Conservation (phyloP, 2,113 vertebrate genomes). For the Pterocles gutturalis region DNA sequence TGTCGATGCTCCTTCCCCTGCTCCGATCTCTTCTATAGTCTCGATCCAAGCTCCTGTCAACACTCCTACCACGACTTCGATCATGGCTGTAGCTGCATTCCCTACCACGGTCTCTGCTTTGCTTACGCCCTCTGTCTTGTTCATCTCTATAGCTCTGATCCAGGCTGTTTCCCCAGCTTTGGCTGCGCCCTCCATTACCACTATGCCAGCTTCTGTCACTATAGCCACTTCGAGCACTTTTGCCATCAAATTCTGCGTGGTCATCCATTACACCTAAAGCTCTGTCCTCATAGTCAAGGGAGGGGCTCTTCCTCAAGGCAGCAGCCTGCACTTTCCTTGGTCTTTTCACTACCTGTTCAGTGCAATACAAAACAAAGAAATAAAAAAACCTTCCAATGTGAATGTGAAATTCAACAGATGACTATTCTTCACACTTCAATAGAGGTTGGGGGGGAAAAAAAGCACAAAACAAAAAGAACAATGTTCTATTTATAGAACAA, state of each 20-base stretch:
- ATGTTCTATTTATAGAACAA: not conserved
- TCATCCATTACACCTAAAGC: constrained; percentile 86
- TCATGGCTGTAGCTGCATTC: constrained; percentile 73
- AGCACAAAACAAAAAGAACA: not conserved
- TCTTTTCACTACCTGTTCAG: constrained; percentile 89
- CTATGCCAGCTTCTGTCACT: constrained; percentile 83
- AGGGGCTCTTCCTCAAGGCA: constrained; percentile 75
- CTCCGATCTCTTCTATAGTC: constrained; percentile 77
- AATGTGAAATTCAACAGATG: not conserved
- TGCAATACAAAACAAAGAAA: not conserved
- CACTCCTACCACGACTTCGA: constrained; percentile 78
- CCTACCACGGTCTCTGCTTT: constrained; percentile 22
- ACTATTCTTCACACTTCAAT: not conserved
- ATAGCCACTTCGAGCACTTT: constrained; percentile 86
- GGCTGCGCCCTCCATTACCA: constrained; percentile 79
- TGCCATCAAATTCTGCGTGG: constrained; percentile 85
- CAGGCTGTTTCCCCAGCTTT: constrained; percentile 81
- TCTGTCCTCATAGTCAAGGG: constrained; percentile 81
- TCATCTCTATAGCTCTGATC: constrained; percentile 78
- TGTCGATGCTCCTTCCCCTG: constrained; percentile 78
- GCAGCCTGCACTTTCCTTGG: constrained; percentile 85
- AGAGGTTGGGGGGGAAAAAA: fast-evolving
- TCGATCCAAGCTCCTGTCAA: constrained; percentile 80
- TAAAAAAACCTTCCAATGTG: not conserved
- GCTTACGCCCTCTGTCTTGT: constrained; percentile 68